Evolutionary conservation across 1,140 invertebrate species (phyloP), one percentile per base, ranked within the genome.

Genomic region (Hycleus cichorii): DNA sequence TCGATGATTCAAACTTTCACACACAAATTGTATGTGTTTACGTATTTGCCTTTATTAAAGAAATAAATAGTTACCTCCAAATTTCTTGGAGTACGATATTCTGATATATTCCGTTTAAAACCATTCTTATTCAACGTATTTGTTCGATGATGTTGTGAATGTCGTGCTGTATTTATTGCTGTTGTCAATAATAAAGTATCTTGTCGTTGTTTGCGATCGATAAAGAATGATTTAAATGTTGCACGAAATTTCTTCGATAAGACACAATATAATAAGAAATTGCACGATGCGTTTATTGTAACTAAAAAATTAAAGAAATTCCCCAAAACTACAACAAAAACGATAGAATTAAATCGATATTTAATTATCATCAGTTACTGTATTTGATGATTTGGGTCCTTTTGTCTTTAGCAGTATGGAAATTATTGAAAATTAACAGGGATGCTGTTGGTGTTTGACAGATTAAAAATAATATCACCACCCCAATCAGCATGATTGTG

Each of bases 241-340:
- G 80, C 80, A 26, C 88, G 76, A 75, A 89, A 91, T 64, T 86
- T 86, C 67, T 86, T 84, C 60, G 86, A 88, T 64, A 91, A 80
- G 25, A 84, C 82, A 57, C 87, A 89, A 71, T 91, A 91, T 39
- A 91, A 74, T 47, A 91, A 76, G 73, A 91, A 90, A 74, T 90
- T 90, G 2, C 77, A 79, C 9, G 83, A 79, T 2, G 88, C 83
- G 74, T 90, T 90, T 39, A 89, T 73, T 32, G 82, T 80, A 5
- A 85, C 77, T 12, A 91, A 73, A 18, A 89, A 76, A 71, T 90
- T 90, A 70, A 82, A 86, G 25, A 90, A 80, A 73, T 89, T 90
- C 6, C 84, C 84, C 2, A 86, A 70, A 44, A 80, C 83, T 55
- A 51, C 39, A 57, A 27, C 50, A 38, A 55, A 45, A 11, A 50